phyloP scores from a whole-genome alignment of 2,888 invertebrate genomes.

The Schizaphis graminum region DNA sequence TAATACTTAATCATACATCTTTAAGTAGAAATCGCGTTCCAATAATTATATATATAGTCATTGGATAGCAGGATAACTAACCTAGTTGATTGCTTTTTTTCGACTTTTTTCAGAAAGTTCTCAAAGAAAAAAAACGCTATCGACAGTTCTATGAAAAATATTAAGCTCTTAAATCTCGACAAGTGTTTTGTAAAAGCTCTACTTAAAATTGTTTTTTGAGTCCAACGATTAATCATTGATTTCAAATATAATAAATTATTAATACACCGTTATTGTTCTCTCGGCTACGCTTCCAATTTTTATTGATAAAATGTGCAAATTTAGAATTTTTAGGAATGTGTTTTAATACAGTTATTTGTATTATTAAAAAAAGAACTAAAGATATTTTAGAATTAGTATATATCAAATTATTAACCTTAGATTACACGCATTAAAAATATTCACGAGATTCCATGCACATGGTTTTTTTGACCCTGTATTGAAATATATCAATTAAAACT shows the following conservation, averaged over 20 bases:
- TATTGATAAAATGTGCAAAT: background rate
- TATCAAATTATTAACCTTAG: background rate
- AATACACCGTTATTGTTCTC: background rate
- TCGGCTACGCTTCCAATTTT: background rate
- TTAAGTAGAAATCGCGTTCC: background rate
- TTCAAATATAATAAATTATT: background rate
- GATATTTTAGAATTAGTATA: background rate
- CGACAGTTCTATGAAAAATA: background rate
- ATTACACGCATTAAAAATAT: no score
- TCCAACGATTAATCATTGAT: background rate
- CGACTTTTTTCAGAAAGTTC: background rate
- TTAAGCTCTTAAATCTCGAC: background rate
- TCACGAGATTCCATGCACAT: no score
- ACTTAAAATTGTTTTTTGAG: background rate
- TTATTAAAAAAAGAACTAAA: background rate
- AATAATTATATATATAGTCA: background rate
- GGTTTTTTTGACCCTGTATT: no score
- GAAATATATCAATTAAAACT: no score
- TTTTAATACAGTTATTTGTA: background rate
- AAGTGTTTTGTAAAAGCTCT: background rate
- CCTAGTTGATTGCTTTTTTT: background rate
- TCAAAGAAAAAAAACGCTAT: background rate
- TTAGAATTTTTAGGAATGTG: background rate
- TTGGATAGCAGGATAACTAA: background rate
- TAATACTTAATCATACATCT: background rate